Evolutionary conservation across 2,888 invertebrate species (phyloP), one percentile per base, ranked within the genome.

Genomic region (Ormia ochracea): DNA sequence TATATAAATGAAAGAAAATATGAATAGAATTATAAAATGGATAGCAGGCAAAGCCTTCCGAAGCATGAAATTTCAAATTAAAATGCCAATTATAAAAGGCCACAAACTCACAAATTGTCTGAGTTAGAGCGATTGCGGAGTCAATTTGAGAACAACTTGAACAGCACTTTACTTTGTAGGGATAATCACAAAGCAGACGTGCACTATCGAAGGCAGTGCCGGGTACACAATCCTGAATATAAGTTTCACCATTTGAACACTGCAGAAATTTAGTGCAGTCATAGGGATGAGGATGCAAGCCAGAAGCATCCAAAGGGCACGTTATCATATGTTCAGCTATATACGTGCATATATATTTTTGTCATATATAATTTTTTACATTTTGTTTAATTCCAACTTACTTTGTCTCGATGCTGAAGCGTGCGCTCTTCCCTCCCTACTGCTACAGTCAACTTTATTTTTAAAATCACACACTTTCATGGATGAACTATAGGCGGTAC

Each of bases 251-350:
- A 28, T 82, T 83, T 2, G 89, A 91, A 83, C 94, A 94, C 78
- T 91, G 91, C 28, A 93, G 83, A 87, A 92, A 94, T 84, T 92
- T 93, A 0, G 88, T 88, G 74, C 93, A 93, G 81, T 92, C 91
- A 0, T 85, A 86, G 1, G 92, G 92, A 88, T 93, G 92, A 0
- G 91, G 90, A 41, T 90, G 85, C 7, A 92, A 83, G 3, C 93
- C 93, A 54, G 88, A 90, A 6, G 87, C 85, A 23, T 89, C 84
- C 2, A 84, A 45, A 0, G 91, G 91, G 83, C 92, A 92, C 23
- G 54, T 26, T 48, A 70, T 61, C 23, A 61, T 10, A 19, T 56
- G 41, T 10, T 31, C 48, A 28, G 4, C 72, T 61, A 31, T 9
- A n/a, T n/a, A n/a, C n/a, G n/a, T n/a, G n/a, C n/a, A n/a, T n/a